Percentiles rank a stretch among this genome's conserved stretches.
These are phyloP conservation scores for Heteromurus nitidus DNA, from an alignment of 2,888 invertebrate species.

Conservation along the genomic window DNA sequence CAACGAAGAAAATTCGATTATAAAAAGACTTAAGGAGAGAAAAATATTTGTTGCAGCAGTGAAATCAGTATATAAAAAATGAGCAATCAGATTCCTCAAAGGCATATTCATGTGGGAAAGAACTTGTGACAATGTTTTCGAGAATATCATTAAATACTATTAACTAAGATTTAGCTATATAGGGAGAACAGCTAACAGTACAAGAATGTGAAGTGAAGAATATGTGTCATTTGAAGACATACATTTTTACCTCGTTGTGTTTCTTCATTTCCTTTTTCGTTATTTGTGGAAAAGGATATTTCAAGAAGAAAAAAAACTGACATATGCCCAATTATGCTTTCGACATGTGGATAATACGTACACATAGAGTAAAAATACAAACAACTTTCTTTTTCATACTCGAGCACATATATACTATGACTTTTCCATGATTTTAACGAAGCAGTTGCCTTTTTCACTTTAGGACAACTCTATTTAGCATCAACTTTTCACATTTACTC, in stretches of 20 bases:
- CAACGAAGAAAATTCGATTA: no score
- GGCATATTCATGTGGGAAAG: neutral
- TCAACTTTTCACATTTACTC: no score
- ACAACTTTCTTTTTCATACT: no score
- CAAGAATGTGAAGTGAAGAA: neutral
- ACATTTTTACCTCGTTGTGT: no score
- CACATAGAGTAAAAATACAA: no score
- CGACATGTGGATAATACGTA: neutral
- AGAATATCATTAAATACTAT: neutral
- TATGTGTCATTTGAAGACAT: no score
- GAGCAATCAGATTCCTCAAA: slow-evolving; percentile 1
- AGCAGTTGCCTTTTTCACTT: no score
- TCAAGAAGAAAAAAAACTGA: neutral
- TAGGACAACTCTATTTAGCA: no score
- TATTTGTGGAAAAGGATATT: neutral
- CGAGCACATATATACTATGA: no score
- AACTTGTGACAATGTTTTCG: slow-evolving; percentile 13
- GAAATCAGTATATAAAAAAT: neutral
- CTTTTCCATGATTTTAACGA: no score
- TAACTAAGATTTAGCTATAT: neutral
- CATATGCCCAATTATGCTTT: neutral
- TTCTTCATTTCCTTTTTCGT: neutral
- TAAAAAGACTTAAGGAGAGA: no score
- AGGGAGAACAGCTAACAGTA: slow-evolving; percentile 1
- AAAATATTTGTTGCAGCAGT: no score